phyloP scores from a whole-genome alignment of 2,888 invertebrate species.

The Chironomus riparius region DNA sequence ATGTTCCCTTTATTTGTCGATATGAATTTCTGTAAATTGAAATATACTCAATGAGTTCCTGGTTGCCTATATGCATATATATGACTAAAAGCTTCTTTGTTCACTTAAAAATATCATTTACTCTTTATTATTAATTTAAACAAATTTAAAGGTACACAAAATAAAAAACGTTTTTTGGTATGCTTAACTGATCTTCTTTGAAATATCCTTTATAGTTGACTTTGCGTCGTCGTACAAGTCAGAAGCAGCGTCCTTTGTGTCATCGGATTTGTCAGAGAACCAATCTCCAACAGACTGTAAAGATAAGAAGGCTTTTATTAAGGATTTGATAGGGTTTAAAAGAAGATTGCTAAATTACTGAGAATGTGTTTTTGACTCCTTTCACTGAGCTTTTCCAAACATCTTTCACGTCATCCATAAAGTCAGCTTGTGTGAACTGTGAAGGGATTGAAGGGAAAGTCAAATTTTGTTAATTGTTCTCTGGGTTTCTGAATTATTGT shows the following conservation, averaged over 20 bases:
- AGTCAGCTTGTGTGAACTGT: conserved; percentile 21
- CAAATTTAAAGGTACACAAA: too few species aligned
- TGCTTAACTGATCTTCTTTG: conserved; percentile 13
- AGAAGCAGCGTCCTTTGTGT: conserved; percentile 9
- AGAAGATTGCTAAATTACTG: not conserved
- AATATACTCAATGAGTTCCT: too few species aligned
- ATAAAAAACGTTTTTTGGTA: not conserved
- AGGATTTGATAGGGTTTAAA: not conserved
- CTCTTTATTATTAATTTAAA: too few species aligned
- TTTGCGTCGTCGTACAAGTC: conserved; percentile 14
- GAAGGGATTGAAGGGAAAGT: not conserved
- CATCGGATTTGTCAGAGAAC: conserved; percentile 7
- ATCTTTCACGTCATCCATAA: conserved; percentile 18
- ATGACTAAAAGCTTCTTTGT: too few species aligned
- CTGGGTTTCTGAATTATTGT: too few species aligned
- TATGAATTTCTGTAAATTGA: too few species aligned
- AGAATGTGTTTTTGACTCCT: conserved; percentile 16
- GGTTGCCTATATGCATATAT: too few species aligned
- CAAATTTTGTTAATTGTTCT: not conserved
- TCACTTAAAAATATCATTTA: too few species aligned
- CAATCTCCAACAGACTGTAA: conserved; percentile 14
- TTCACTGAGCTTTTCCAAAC: conserved; percentile 17
- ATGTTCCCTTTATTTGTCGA: too few species aligned
- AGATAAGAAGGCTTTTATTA: not conserved
- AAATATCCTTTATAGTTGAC: not conserved